phyloP scores from a whole-genome alignment of 2,113 vertebrate genomes.

The Carlito syrichta region DNA sequence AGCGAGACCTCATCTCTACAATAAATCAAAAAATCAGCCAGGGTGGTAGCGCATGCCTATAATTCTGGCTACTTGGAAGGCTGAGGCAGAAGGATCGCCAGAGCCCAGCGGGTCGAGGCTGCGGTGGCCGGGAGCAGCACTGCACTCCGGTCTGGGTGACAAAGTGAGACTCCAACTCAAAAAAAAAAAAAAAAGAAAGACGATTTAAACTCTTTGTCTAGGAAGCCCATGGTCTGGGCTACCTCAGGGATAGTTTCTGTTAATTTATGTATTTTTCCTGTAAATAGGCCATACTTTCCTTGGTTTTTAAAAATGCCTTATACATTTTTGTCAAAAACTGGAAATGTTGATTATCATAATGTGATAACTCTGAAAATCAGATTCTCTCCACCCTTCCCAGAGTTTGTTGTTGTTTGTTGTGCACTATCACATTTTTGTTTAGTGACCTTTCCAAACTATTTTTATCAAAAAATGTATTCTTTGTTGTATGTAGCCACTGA shows the following conservation, averaged over 20 bases:
- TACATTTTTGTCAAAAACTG: neutral
- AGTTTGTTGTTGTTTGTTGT: neutral
- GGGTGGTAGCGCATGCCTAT: too few species aligned
- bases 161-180: too few species aligned
- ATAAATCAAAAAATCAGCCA: too few species aligned
- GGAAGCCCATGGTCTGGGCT: neutral
- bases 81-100: too few species aligned
- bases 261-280: neutral
- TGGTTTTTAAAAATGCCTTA: neutral
- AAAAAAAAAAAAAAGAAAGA: too few species aligned
- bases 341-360: neutral
- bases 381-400: neutral
- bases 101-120: too few species aligned
- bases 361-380: neutral
- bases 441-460: neutral
- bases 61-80: too few species aligned
- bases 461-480: neutral
- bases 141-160: too few species aligned
- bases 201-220: neutral
- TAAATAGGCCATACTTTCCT: neutral
- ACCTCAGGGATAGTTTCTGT: neutral
- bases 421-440: neutral
- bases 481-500: neutral
- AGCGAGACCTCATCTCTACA: too few species aligned
- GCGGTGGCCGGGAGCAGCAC: too few species aligned